Percentiles rank a stretch among this genome's conserved stretches.
Conservation (phyloP, 2,797 vertebrate genomes). For the Anableps anableps region DNA sequence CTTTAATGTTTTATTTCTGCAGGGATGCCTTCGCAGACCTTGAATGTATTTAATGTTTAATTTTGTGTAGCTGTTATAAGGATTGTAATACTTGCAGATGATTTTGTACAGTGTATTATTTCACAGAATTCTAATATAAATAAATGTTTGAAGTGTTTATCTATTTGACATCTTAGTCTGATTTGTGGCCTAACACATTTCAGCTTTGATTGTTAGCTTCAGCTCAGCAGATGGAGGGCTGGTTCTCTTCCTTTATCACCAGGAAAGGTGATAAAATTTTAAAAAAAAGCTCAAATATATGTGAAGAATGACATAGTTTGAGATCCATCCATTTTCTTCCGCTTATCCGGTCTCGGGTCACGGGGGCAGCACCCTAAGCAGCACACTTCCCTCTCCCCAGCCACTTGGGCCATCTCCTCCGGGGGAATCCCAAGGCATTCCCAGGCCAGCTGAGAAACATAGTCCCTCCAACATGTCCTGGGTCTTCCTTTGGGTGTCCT, state of each 20-base stretch:
- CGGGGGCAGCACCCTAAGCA: too few species aligned
- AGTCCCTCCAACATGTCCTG: too few species aligned
- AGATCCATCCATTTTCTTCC: too few species aligned
- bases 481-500: too few species aligned
- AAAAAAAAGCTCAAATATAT: not conserved
- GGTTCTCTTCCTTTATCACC: not conserved
- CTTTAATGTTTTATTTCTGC: not conserved
- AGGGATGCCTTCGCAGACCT: slow-evolving; percentile 49
- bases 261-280: not conserved
- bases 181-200: not conserved
- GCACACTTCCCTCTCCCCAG: too few species aligned
- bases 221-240: not conserved
- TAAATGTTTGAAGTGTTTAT: slow-evolving; percentile 57
- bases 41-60: slow-evolving; percentile 68
- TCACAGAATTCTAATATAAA: slow-evolving; percentile 61
- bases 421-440: too few species aligned
- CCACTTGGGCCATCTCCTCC: too few species aligned
- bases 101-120: slow-evolving; percentile 67
- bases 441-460: too few species aligned
- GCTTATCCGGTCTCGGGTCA: too few species aligned
- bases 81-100: slow-evolving; percentile 58
- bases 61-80: slow-evolving; percentile 46
- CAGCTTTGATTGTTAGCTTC: not conserved
- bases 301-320: not conserved
- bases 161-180: slow-evolving; percentile 14